These are phyloP conservation scores for Ariopsis seemanni DNA, from an alignment of 2,113 vertebrate species.

Conservation along the genomic window DNA sequence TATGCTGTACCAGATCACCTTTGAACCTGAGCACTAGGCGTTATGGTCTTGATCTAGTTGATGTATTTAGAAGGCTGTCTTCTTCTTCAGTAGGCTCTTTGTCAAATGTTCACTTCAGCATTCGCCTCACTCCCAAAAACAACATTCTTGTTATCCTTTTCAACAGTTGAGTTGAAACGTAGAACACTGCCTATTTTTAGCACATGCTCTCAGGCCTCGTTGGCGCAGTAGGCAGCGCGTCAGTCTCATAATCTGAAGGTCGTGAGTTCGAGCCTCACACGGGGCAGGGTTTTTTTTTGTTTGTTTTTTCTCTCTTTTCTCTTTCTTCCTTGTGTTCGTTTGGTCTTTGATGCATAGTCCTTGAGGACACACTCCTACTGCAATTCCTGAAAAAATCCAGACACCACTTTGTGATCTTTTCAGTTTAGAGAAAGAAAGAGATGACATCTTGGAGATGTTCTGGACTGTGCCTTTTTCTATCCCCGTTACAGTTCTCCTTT, in stretches of 20 bases:
- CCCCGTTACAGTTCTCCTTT: background rate
- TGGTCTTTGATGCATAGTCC: background rate
- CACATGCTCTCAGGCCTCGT: background rate
- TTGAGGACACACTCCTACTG: background rate
- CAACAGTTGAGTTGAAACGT: background rate
- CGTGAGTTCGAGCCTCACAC: constrained; percentile 6
- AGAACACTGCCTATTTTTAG: background rate
- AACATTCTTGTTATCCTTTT: background rate
- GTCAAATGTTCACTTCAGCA: background rate
- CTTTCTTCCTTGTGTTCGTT: background rate
- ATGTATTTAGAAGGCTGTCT: background rate
- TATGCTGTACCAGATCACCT: constrained; percentile 42
- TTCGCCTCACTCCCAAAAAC: too few species aligned
- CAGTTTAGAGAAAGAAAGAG: background rate
- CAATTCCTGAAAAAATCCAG: background rate
- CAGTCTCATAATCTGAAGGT: too few species aligned
- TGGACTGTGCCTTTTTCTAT: background rate
- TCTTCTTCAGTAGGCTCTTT: background rate
- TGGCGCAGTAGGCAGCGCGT: background rate
- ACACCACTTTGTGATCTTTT: background rate
- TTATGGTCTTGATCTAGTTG: background rate
- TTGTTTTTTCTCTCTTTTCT: background rate
- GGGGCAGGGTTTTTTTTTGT: background rate
- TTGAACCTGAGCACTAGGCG: constrained; percentile 26
- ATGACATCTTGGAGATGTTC: background rate